Evolutionary conservation across 2,113 vertebrate genomes (phyloP).

Genomic region (Condylura cristata): DNA sequence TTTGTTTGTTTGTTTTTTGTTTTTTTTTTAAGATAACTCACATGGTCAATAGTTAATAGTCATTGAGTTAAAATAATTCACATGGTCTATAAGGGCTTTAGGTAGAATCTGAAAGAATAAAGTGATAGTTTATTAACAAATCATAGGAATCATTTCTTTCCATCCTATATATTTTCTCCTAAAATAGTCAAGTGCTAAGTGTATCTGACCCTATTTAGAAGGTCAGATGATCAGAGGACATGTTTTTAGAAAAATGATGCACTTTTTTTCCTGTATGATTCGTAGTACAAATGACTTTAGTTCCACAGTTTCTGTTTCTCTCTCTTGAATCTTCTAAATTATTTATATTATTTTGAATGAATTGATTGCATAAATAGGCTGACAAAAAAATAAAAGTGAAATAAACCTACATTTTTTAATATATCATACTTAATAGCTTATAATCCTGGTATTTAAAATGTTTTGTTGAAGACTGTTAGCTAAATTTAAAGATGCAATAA

Average conservation of each 20-base stretch:
- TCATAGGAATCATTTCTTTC: background rate
- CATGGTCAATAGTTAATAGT: background rate
- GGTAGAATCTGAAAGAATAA: background rate
- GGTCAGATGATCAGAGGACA: background rate
- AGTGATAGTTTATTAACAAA: background rate
- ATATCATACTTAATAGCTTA: background rate
- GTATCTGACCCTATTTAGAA: background rate
- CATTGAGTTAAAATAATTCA: too few relatives aligned
- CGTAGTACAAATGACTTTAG: slow-evolving; percentile 15
- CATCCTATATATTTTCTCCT: background rate
- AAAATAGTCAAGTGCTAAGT: background rate
- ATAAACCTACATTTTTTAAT: background rate
- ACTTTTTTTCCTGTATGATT: background rate
- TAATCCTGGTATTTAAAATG: background rate
- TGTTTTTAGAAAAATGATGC: background rate
- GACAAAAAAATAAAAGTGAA: background rate
- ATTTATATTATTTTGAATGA: slow-evolving; percentile 12
- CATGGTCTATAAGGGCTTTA: background rate
- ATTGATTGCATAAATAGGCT: background rate
- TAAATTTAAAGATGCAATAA: slow-evolving; percentile 16
- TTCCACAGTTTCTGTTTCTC: background rate
- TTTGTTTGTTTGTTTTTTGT: background rate
- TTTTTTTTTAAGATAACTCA: background rate
- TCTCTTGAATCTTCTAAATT: background rate
- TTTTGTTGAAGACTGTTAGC: background rate